These are phyloP conservation scores for Calliphora vomitoria DNA, from an alignment of 2,888 invertebrate genomes.

Conservation along the genomic window DNA sequence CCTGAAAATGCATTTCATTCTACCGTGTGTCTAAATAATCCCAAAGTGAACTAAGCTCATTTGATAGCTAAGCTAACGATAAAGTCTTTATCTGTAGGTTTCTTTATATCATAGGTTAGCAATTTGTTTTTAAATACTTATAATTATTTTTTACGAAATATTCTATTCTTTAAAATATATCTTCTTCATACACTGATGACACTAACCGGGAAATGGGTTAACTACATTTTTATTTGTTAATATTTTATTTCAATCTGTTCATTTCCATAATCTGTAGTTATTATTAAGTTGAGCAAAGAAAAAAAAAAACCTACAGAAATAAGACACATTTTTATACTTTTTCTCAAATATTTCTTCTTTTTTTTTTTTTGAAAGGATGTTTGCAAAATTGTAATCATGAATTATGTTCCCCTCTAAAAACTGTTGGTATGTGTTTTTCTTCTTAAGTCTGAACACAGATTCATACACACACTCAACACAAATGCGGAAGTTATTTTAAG, in stretches of 20 bases:
- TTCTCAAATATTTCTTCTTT: background rate
- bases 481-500: slow-evolving; percentile 56
- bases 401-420: slow-evolving; percentile 33
- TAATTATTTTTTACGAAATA: too few species aligned
- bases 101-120: too few species aligned
- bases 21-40: too few species aligned
- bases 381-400: slow-evolving; percentile 50
- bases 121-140: too few species aligned
- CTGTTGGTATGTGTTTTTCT: background rate
- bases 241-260: slow-evolving; percentile 38
- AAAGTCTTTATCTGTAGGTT: too few species aligned
- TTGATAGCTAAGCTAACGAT: too few species aligned
- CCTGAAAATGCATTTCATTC: too few species aligned
- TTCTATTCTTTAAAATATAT: background rate
- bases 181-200: background rate
- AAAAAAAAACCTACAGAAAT: slow-evolving; percentile 10
- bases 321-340: slow-evolving; percentile 17
- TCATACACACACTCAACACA: background rate
- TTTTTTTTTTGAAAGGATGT: slow-evolving; percentile 29
- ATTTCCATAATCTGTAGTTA: slow-evolving; percentile 36
- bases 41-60: too few species aligned
- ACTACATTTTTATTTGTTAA: slow-evolving; percentile 29
- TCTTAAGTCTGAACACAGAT: too few species aligned
- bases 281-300: slow-evolving; percentile 31
- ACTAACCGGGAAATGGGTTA: slow-evolving; percentile 12